These are phyloP conservation scores for Ectropis grisescens DNA, from an alignment of 1,140 invertebrate species.

Conservation along the genomic window DNA sequence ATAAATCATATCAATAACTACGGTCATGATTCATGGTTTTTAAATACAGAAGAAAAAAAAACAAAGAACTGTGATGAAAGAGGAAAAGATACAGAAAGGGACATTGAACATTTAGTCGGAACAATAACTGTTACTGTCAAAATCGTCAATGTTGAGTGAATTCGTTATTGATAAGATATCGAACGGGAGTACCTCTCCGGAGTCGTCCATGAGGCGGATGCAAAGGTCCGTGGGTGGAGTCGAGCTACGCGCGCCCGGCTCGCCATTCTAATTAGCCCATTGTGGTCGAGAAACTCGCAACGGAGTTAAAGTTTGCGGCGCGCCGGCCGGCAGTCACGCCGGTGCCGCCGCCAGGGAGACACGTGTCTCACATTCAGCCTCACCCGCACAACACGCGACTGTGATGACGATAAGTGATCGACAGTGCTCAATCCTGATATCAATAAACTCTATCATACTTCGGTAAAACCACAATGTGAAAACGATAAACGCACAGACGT, in stretches of 20 bases:
- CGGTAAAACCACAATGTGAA: slow-evolving; percentile 31
- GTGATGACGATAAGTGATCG: slow-evolving; percentile 57
- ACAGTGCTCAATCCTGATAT: slow-evolving; percentile 42
- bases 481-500: slow-evolving; percentile 18
- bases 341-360: slow-evolving; percentile 45
- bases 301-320: slow-evolving; percentile 49
- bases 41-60: too few relatives aligned
- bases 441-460: slow-evolving; percentile 20
- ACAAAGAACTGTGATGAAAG: too few relatives aligned
- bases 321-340: slow-evolving; percentile 43
- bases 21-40: too few relatives aligned
- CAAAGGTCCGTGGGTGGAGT: slow-evolving; percentile 59
- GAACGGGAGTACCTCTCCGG: slow-evolving; percentile 32
- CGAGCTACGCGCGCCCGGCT: slow-evolving; percentile 36
- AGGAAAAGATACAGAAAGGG: too few relatives aligned
- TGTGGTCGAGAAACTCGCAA: too few relatives aligned
- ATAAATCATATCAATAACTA: too few relatives aligned
- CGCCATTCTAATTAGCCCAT: slow-evolving; percentile 68
- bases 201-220: slow-evolving; percentile 54
- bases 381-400: slow-evolving; percentile 27
- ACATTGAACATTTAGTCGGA: too few relatives aligned
- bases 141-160: slow-evolving; percentile 2
- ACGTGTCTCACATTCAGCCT: slow-evolving; percentile 21
- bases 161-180: slow-evolving; percentile 25
- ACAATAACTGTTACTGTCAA: too few relatives aligned